These are phyloP conservation scores for Suillia variegata DNA, from an alignment of 2,888 invertebrate species.

Conservation along the genomic window DNA sequence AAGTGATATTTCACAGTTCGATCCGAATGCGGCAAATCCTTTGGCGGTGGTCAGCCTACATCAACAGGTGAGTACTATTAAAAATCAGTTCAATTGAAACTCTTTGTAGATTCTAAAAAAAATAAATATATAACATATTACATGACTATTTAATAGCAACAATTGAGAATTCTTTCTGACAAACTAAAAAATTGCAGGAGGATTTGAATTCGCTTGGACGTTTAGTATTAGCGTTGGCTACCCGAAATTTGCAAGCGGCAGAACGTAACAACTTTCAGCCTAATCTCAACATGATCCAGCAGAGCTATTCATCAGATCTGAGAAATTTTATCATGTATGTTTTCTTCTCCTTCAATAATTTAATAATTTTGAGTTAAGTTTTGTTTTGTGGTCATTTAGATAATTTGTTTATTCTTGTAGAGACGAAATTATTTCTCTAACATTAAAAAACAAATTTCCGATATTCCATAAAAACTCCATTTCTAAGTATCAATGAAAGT, in stretches of 20 bases:
- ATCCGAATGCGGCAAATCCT: slow-evolving; percentile 72
- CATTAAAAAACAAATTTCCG: too few species aligned
- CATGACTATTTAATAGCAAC: neutral
- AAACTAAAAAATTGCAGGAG: too few species aligned
- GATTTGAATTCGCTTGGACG: slow-evolving; percentile 91
- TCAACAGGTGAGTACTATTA: slow-evolving; percentile 62
- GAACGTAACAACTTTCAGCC: slow-evolving; percentile 85
- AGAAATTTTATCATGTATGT: slow-evolving; percentile 90
- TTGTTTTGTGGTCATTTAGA: too few species aligned
- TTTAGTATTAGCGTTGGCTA: slow-evolving; percentile 89
- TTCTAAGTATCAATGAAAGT: too few species aligned
- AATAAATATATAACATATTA: neutral
- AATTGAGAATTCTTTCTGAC: too few species aligned
- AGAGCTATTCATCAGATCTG: slow-evolving; percentile 92
- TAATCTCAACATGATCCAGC: slow-evolving; percentile 85
- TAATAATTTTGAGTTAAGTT: too few species aligned
- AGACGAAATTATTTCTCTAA: too few species aligned
- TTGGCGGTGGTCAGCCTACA: slow-evolving; percentile 73
- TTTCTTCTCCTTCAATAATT: slow-evolving; percentile 4
- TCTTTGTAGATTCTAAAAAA: neutral
- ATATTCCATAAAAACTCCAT: too few species aligned
- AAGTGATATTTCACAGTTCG: slow-evolving; percentile 79
- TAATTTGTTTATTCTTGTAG: too few species aligned
- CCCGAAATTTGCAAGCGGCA: slow-evolving; percentile 86
- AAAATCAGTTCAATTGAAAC: neutral